Evolutionary conservation across 2,888 invertebrate species (phyloP).

Genomic region (Vandiemenella viatica): DNA sequence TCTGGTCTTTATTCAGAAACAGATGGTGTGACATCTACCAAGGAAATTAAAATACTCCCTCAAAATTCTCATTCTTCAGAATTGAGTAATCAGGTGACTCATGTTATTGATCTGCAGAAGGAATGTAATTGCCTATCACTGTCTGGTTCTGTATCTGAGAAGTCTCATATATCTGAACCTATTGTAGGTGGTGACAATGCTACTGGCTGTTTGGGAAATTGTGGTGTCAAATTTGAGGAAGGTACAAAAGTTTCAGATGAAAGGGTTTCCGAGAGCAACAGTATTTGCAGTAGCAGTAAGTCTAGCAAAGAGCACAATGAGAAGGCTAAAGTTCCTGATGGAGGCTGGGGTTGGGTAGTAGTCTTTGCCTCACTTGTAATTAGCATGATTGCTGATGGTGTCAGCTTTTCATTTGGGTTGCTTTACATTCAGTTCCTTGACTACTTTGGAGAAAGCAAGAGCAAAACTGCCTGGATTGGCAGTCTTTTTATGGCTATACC

Average conservation of each 20-base stretch:
- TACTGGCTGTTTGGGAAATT: no score
- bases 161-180: slow-evolving; percentile 2
- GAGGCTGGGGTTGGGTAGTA: slow-evolving; percentile 78
- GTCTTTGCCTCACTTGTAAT: slow-evolving; percentile 72
- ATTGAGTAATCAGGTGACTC: no score
- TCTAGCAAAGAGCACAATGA: no score
- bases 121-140: no score
- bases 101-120: no score
- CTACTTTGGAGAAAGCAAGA: slow-evolving; percentile 65
- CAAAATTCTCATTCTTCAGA: no score
- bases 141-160: no score
- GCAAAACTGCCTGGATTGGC: slow-evolving; percentile 80
- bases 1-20: no score
- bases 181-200: no score
- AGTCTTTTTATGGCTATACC: slow-evolving; percentile 83
- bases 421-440: slow-evolving; percentile 69
- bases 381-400: slow-evolving; percentile 82
- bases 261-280: slow-evolving; percentile 5
- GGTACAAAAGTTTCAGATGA: no score
- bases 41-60: no score
- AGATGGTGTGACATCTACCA: no score
- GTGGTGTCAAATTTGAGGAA: neutral
- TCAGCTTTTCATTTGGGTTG: slow-evolving; percentile 84
- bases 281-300: slow-evolving; percentile 10
- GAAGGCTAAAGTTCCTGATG: slow-evolving; percentile 55